A percentile compares a stretch with the other conserved stretches of the same genome.
phyloP scores from a whole-genome alignment of 2,113 vertebrate genomes.

The Seriola dumerili region DNA sequence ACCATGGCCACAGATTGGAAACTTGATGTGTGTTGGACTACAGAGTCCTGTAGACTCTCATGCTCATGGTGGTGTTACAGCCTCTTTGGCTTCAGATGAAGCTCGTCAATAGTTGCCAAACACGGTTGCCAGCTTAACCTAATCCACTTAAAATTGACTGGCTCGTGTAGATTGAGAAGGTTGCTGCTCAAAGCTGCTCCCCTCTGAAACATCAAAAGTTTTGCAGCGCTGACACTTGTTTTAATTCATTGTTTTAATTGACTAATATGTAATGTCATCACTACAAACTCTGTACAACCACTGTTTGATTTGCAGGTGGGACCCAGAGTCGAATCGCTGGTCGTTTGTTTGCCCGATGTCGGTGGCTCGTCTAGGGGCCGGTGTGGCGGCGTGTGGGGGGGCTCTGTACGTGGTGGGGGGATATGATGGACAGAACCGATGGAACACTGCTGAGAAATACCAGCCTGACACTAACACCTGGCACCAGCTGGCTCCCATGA shows the following conservation, averaged over 20 bases:
- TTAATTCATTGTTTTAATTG: neutral
- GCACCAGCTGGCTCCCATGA: slow-evolving; percentile 84
- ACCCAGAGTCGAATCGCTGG: slow-evolving; percentile 87
- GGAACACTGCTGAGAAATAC: slow-evolving; percentile 85
- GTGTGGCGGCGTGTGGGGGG: slow-evolving; percentile 82
- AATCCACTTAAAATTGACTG: slow-evolving; percentile 70
- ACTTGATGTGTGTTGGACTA: neutral
- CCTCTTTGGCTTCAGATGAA: slow-evolving; percentile 54
- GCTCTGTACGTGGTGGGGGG: slow-evolving; percentile 86
- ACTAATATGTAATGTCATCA: neutral
- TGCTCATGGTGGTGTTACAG: slow-evolving; percentile 7
- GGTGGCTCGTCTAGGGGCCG: slow-evolving; percentile 85
- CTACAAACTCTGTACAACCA: neutral
- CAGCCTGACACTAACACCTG: slow-evolving; percentile 85
- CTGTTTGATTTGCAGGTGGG: slow-evolving; percentile 80
- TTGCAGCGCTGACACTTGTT: neutral
- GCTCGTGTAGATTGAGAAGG: slow-evolving; percentile 40
- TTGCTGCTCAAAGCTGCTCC: neutral
- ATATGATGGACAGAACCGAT: slow-evolving; percentile 85
- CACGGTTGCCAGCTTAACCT: slow-evolving; percentile 61
- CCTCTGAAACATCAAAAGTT: neutral
- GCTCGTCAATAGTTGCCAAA: slow-evolving; percentile 63
- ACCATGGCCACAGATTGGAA: neutral
- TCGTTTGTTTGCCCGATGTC: slow-evolving; percentile 83
- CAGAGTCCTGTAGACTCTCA: neutral